Evolutionary conservation across 1,140 invertebrate genomes (phyloP), one percentile per base, ranked within the genome.

Genomic region (Glossosoma conforme): DNA sequence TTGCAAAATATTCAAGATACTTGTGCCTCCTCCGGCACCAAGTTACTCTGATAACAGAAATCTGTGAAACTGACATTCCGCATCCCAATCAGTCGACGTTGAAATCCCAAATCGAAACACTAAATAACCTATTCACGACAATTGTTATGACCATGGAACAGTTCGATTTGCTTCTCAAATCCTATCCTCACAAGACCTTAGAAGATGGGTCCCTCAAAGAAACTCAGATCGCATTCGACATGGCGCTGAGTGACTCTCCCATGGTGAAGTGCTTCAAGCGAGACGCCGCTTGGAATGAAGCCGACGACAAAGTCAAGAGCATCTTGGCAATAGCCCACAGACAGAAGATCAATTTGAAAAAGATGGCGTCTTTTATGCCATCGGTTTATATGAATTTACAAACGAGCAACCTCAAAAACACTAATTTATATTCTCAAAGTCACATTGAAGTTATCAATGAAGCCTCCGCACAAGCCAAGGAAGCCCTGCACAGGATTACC

Each of bases 111-210:
- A 35, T 48, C 25, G 48, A 66, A 4, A 62, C 65, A 11, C 63
- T 83, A 0, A 72, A 69, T 14, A 65, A 76, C 41, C 63, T 78
- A 15, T 64, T 80, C 33, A 68, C 74, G 2, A 67, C 73, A 18
- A 61, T 75, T 20, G 63, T 69, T 46, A 70, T 76, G 44, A 62
- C 75, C 21, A 65, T 81, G 9, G 77, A 81, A 43, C 83, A 86
- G 56, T 72, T 82, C 22, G 57, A 72, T 47, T 53, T 84, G 0
- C 68, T 83, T 9, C 42, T 86, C 3, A 70, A 82, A 61, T 72
- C 81, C 22, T 80, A 78, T 58, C 83, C 83, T 11, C 65, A 65
- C 51, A 67, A 76, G 35, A 58, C 50, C 13, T 18, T 68, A n/a
- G 59, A 50, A 15, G 43, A 53, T 11, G 60, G 61, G 18, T 56